Percentiles rank a stretch among this genome's conserved stretches.
These are phyloP conservation scores for Dolichallabes microphthalmus DNA, from an alignment of 2,113 vertebrate genomes.

Conservation along the genomic window DNA sequence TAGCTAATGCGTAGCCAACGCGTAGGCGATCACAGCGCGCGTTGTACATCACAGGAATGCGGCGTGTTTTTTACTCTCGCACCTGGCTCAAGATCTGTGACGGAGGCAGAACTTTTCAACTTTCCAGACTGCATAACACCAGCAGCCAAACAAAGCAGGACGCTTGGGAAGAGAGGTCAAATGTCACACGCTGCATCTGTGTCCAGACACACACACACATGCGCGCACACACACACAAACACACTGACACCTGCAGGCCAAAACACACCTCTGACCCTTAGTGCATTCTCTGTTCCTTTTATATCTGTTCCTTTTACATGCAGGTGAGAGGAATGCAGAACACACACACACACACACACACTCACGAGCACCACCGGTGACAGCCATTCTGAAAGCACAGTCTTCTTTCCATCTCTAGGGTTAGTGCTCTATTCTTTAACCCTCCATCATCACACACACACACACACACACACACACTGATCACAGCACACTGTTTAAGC, in stretches of 20 bases:
- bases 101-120: background rate
- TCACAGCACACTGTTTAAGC: background rate
- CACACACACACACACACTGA: conserved; percentile 1
- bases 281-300: conserved; percentile 13
- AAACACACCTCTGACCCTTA: background rate
- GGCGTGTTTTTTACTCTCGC: background rate
- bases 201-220: conserved; percentile 7
- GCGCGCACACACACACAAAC: conserved; percentile 31
- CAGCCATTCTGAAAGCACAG: background rate
- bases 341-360: conserved; percentile 15
- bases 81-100: background rate
- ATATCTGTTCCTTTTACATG: conserved; percentile 9
- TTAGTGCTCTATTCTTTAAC: background rate
- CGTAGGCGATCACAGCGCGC: too few relatives aligned
- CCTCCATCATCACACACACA: background rate
- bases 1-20: too few relatives aligned
- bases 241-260: conserved; percentile 18
- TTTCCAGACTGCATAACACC: background rate
- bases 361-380: background rate
- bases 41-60: too few relatives aligned
- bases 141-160: conserved; percentile 30
- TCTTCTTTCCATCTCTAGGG: background rate
- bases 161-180: conserved; percentile 15
- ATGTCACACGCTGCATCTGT: conserved; percentile 14
- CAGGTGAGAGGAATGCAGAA: conserved; percentile 29